phyloP scores from a whole-genome alignment of 2,113 vertebrate species.

The Aythya baeri region DNA sequence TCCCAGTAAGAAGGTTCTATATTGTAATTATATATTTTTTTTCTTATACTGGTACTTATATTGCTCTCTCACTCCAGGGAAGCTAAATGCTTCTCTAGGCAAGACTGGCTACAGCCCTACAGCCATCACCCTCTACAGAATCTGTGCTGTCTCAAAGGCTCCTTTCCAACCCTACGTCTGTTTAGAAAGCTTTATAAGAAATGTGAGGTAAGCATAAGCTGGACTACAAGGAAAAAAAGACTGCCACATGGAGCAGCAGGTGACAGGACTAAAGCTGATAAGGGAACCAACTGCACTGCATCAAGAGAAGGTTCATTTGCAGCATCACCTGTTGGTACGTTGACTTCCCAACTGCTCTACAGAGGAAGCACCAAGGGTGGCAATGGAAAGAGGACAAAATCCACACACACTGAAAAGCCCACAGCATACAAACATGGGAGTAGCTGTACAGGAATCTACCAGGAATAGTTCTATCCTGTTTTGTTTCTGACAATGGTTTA shows the following conservation, averaged over 20 bases:
- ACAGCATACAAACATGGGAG: background rate
- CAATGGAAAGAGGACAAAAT: background rate
- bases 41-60: background rate
- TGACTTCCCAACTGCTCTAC: background rate
- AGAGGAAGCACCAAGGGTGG: background rate
- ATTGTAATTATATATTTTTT: background rate
- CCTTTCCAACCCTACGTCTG: background rate
- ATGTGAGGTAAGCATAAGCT: background rate
- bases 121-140: background rate
- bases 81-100: background rate
- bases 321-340: background rate
- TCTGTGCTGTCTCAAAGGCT: background rate
- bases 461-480: background rate
- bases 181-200: constrained; percentile 13
- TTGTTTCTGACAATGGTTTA: background rate
- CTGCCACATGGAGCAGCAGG: background rate
- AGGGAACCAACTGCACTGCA: background rate
- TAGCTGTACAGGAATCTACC: background rate
- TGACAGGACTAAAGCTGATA: background rate
- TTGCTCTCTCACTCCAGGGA: background rate
- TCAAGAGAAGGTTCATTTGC: background rate
- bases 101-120: background rate
- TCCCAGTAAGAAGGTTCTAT: background rate
- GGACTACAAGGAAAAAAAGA: background rate
- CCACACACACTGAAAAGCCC: background rate